These are phyloP conservation scores for Orussus abietinus DNA, from an alignment of 1,140 invertebrate genomes.

Conservation along the genomic window DNA sequence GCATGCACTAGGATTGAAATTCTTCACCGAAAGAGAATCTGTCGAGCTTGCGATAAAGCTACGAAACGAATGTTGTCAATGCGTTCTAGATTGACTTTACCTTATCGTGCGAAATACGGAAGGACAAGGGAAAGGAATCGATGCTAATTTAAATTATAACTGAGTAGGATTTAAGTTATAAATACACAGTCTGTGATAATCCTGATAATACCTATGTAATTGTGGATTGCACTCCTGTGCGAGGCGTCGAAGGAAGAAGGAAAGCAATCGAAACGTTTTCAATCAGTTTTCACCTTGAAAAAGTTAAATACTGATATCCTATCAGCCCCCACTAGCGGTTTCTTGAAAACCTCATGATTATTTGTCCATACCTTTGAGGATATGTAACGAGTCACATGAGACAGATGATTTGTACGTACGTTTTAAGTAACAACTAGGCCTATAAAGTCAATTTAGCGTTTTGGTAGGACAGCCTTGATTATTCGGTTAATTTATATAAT, in stretches of 20 bases:
- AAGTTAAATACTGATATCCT: background rate
- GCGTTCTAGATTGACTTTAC: too few species aligned
- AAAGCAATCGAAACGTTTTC: conserved; percentile 12
- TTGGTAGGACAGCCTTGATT: conserved; percentile 45
- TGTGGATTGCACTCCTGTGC: conserved; percentile 27
- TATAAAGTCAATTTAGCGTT: conserved; percentile 51
- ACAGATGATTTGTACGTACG: conserved; percentile 33
- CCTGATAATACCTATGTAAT: conserved; percentile 46
- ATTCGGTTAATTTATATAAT: conserved; percentile 43
- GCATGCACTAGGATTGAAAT: too few species aligned
- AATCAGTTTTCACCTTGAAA: conserved; percentile 15
- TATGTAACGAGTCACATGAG: background rate
- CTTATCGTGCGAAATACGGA: too few species aligned
- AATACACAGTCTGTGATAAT: conserved; percentile 56
- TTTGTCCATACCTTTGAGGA: conserved; percentile 5
- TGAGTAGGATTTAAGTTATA: conserved; percentile 42
- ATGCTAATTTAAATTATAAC: too few species aligned
- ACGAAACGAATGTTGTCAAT: too few species aligned
- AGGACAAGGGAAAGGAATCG: too few species aligned
- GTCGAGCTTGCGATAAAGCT: too few species aligned
- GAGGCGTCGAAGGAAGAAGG: conserved; percentile 11
- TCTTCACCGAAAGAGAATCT: too few species aligned
- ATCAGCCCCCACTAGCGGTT: background rate
- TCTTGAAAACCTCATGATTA: background rate
- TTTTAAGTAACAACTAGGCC: conserved; percentile 38